Conservation (phyloP, 2,113 vertebrate genomes). For the Dasyurus viverrinus region DNA sequence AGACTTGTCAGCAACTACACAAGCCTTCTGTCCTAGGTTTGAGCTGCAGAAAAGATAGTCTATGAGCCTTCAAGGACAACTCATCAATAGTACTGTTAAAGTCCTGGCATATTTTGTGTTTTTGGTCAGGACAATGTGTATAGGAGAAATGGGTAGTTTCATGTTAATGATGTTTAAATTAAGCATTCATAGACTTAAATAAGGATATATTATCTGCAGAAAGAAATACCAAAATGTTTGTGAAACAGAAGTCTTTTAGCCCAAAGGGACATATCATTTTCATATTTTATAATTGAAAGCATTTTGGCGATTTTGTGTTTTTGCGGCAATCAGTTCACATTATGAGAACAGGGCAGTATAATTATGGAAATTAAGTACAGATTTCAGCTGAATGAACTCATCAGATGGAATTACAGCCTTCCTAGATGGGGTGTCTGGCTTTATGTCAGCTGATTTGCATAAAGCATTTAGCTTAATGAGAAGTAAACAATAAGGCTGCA, state of each 20-base stretch:
- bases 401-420: conserved; percentile 87
- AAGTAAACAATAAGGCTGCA: conserved; percentile 84
- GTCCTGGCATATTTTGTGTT: neutral
- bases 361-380: conserved; percentile 89
- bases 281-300: conserved; percentile 83
- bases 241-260: conserved; percentile 81
- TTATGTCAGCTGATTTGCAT: conserved; percentile 86
- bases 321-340: conserved; percentile 86
- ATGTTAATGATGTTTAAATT: conserved; percentile 78
- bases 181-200: conserved; percentile 77
- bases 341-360: conserved; percentile 86
- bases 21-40: conserved; percentile 64
- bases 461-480: conserved; percentile 88
- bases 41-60: conserved; percentile 68
- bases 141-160: conserved; percentile 71
- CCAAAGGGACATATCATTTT: conserved; percentile 84
- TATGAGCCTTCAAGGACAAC: conserved; percentile 56
- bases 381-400: conserved; percentile 88
- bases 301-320: conserved; percentile 83
- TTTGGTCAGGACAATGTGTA: conserved; percentile 48
- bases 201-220: conserved; percentile 77
- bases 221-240: conserved; percentile 80
- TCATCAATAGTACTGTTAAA: conserved; percentile 69
- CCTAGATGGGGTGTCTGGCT: conserved; percentile 86
- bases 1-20: conserved; percentile 67